phyloP scores from a whole-genome alignment of 2,797 vertebrate genomes.

The Parambassis ranga region DNA sequence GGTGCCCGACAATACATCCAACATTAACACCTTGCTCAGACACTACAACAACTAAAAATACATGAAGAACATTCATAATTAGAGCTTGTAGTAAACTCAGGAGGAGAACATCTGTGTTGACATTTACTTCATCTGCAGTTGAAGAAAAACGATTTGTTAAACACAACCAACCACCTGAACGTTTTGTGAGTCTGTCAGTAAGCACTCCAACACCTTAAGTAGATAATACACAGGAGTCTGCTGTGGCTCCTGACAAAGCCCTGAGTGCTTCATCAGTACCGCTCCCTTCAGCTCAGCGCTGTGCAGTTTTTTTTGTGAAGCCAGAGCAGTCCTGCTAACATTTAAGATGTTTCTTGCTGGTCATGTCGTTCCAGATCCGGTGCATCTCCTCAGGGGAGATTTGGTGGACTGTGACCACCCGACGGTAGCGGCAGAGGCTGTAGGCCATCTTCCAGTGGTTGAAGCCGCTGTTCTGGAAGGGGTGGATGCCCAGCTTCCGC shows the following conservation, averaged over 20 bases:
- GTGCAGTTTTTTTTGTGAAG: conserved; percentile 21
- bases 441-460: conserved; percentile 99
- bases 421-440: conserved; percentile 94
- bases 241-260: conserved; percentile 26
- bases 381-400: conserved; percentile 99
- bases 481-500: conserved; percentile 94
- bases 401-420: conserved; percentile 97
- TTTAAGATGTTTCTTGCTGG: conserved; percentile 97
- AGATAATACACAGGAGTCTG: conserved; percentile 18
- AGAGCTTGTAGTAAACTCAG: conserved; percentile 18
- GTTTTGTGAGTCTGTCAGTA: conserved; percentile 6
- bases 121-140: conserved; percentile 25
- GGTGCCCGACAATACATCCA: conserved; percentile 40
- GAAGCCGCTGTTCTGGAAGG: conserved; percentile 98
- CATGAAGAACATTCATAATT: conserved; percentile 64
- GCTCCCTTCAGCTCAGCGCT: conserved; percentile 18
- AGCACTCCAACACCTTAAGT: conserved; percentile 18
- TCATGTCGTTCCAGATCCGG: conserved; percentile 99
- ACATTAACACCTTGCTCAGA: conserved; percentile 38
- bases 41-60: conserved; percentile 47
- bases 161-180: conserved; percentile 7
- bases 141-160: too few relatives aligned
- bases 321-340: conserved; percentile 87
- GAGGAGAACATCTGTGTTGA: conserved; percentile 9
- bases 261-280: neutral